Evolutionary conservation across 2,888 invertebrate genomes (phyloP), one percentile per base, ranked within the genome.

Genomic region (Andrena flavipes): DNA sequence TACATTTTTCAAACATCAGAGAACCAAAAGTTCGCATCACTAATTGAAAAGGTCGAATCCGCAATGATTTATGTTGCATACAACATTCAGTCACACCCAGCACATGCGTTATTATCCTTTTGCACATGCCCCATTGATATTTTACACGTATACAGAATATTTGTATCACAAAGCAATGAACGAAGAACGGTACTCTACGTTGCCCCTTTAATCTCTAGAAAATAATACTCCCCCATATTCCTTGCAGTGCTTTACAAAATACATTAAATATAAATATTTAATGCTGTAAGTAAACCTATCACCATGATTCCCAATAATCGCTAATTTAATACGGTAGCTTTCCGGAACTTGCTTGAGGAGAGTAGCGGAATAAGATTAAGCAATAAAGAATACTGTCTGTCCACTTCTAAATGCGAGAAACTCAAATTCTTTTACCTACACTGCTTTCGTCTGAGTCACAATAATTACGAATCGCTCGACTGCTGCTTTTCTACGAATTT

Each of bases 61-160:
- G 16, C 16, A 16, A 42, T 59, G 56, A 42, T 16, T 67, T 23
- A 76, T 49, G 33, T 67, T 62, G 64, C 68, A 3, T 78, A 60
- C 67, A 69, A 82, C 78, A 82, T 82, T 84, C 82, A 84, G 78
- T 82, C 75, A 72, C 72, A 82, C 35, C 48, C 75, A 42, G 42
- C 42, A 82, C 68, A 78, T 78, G 63, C 51, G 30, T 74, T 63
- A 64, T 54, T 65, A 33, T 67, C 16, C 42, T 16, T 54, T 48
- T 63, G 56, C 20, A 69, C 70, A 69, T 64, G 29, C 20, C 33
- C 20, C 23, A 48, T 56, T 23, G 20, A 70, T 62, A 65, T 49
- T 62, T 80, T 63, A 54, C 60, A 77, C 29, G 64, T 48, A 56
- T 35, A 67, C 26, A 51, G 35, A 42, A 54, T 68, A 67, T 33